Percentiles rank a stretch among this genome's conserved stretches.
phyloP scores from a whole-genome alignment of 1,140 invertebrate genomes.

The Pantala flavescens region DNA sequence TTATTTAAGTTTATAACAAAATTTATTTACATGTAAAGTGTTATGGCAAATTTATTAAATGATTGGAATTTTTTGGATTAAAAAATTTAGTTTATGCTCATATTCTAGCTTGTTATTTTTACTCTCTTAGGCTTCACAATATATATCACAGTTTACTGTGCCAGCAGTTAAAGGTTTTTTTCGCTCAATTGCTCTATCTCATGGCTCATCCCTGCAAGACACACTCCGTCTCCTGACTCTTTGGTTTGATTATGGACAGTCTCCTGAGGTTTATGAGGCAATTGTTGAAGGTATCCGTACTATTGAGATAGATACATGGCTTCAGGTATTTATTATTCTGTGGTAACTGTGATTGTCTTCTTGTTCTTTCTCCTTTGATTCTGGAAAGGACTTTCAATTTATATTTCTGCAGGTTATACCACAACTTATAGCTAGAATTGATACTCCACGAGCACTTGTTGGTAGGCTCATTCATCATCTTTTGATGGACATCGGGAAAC shows the following conservation, averaged over 20 bases:
- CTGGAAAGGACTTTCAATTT: slow-evolving; percentile 11
- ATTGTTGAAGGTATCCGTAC: slow-evolving; percentile 82
- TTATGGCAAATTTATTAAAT: no score
- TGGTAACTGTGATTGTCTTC: neutral
- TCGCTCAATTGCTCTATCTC: slow-evolving; percentile 82
- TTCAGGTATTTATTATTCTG: slow-evolving; percentile 53
- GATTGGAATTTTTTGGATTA: no score
- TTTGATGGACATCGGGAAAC: slow-evolving; percentile 87
- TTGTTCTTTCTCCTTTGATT: neutral
- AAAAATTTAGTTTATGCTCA: no score
- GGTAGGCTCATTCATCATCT: slow-evolving; percentile 85
- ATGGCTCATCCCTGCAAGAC: slow-evolving; percentile 94
- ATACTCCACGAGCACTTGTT: slow-evolving; percentile 79
- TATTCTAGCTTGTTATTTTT: no score
- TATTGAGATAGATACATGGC: slow-evolving; percentile 96
- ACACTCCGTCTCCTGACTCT: slow-evolving; percentile 84
- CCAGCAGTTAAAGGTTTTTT: slow-evolving; percentile 94
- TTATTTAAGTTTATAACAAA: no score
- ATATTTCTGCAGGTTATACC: slow-evolving; percentile 67
- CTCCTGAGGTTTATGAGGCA: slow-evolving; percentile 86
- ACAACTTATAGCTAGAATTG: slow-evolving; percentile 95
- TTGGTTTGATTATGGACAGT: slow-evolving; percentile 93
- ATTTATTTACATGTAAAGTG: no score
- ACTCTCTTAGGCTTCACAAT: slow-evolving; percentile 23
- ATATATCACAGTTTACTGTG: slow-evolving; percentile 73